These are phyloP conservation scores for Hippocampus abdominalis DNA, from an alignment of 2,113 vertebrate genomes.

Conservation along the genomic window DNA sequence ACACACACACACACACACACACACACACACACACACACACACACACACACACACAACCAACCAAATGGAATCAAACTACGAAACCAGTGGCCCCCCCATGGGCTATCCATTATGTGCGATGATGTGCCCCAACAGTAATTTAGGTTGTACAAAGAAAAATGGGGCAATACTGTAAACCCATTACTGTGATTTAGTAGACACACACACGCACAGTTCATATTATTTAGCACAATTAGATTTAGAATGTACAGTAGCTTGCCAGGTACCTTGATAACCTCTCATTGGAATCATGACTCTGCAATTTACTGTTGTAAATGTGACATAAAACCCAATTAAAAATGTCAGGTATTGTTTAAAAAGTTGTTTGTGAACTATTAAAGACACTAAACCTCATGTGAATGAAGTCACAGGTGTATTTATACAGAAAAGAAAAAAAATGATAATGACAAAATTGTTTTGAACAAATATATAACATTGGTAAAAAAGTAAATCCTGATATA, in stretches of 20 bases:
- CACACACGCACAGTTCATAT: not conserved
- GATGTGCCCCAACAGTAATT: not conserved
- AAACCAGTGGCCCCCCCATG: not conserved
- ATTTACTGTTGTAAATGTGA: constrained; percentile 25
- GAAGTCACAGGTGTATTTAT: too few species aligned
- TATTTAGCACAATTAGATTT: constrained; percentile 7
- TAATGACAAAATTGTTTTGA: too few species aligned
- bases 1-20: constrained; percentile 10
- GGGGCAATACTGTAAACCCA: not conserved
- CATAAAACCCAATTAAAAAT: constrained; percentile 15
- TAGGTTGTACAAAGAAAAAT: not conserved
- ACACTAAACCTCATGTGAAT: too few species aligned
- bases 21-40: constrained; percentile 10
- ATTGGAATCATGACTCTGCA: constrained; percentile 20
- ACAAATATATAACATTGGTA: too few species aligned
- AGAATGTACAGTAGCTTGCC: constrained; percentile 21
- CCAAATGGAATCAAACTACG: not conserved
- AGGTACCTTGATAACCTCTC: not conserved
- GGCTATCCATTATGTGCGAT: not conserved
- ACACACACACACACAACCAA: constrained; percentile 35
- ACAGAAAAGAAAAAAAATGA: too few species aligned
- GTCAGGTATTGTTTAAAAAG: not conserved
- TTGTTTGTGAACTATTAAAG: too few species aligned
- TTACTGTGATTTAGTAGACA: constrained; percentile 5
- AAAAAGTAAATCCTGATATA: too few species aligned